A percentile compares a stretch with the other conserved stretches of the same genome.
phyloP scores from a whole-genome alignment of 2,888 invertebrate genomes.

The Diaphora mendica region DNA sequence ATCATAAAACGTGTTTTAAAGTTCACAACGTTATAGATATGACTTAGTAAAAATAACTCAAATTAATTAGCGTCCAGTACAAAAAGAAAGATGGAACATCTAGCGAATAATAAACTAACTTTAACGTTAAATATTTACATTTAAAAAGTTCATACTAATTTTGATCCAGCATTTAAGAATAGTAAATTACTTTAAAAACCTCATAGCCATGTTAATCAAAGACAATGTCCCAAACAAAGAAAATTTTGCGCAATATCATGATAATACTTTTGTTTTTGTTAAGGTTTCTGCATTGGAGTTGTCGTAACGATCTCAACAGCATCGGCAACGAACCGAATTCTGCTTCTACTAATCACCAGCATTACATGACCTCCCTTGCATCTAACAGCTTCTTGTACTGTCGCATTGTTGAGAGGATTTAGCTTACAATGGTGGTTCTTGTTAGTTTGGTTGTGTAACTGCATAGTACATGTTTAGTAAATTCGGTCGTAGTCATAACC shows the following conservation, averaged over 20 bases:
- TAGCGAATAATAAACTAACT: too few relatives aligned
- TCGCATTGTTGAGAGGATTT: conserved; percentile 9
- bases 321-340: conserved; percentile 40
- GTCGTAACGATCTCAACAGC: conserved; percentile 42
- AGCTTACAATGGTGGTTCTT: conserved; percentile 23
- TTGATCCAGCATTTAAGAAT: not conserved
- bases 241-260: conserved; percentile 20
- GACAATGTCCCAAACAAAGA: conserved; percentile 12
- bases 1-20: too few relatives aligned
- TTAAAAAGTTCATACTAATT: too few relatives aligned
- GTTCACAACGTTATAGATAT: too few relatives aligned
- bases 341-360: conserved; percentile 27
- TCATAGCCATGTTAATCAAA: not conserved
- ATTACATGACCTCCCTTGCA: conserved; percentile 28
- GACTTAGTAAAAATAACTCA: too few relatives aligned
- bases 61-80: too few relatives aligned
- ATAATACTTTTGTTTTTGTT: conserved; percentile 47
- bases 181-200: not conserved
- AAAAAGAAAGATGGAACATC: not conserved
- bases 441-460: conserved; percentile 31
- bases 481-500: conserved; percentile 51
- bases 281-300: conserved; percentile 44
- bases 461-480: conserved; percentile 46
- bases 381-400: not conserved
- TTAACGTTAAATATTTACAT: too few relatives aligned